Evolutionary conservation across 2,113 vertebrate species (phyloP).

Genomic region (Hepsetus odoe): DNA sequence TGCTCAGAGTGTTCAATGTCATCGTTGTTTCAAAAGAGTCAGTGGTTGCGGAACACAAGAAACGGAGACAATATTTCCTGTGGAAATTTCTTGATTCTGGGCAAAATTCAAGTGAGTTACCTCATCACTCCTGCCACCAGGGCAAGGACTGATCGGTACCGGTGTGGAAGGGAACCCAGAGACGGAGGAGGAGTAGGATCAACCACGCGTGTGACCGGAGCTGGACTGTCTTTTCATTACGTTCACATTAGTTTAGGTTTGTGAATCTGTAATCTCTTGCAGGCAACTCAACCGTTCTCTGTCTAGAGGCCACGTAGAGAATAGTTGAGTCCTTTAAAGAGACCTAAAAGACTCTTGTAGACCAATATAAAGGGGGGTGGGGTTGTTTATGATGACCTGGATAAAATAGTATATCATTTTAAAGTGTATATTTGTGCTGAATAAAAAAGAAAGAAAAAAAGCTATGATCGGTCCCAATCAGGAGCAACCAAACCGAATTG

Average conservation of each 20-base stretch:
- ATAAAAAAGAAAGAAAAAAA: neutral
- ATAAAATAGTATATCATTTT: slow-evolving; percentile 32
- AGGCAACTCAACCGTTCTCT: slow-evolving; percentile 74
- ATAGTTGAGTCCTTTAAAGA: slow-evolving; percentile 42
- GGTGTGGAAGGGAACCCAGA: slow-evolving; percentile 47
- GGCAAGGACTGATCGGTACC: slow-evolving; percentile 78
- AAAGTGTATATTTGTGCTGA: slow-evolving; percentile 43
- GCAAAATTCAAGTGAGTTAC: slow-evolving; percentile 92
- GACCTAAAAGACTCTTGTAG: slow-evolving; percentile 40
- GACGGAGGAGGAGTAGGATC: slow-evolving; percentile 65
- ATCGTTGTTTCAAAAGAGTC: slow-evolving; percentile 83
- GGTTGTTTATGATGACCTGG: slow-evolving; percentile 18
- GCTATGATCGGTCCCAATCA: neutral
- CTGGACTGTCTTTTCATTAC: slow-evolving; percentile 77
- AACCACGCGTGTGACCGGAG: slow-evolving; percentile 75
- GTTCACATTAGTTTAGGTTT: slow-evolving; percentile 76
- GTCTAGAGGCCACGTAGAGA: slow-evolving; percentile 55
- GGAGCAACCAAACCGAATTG: neutral
- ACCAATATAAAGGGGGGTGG: slow-evolving; percentile 15
- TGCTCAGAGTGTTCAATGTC: slow-evolving; percentile 87
- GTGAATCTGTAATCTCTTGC: slow-evolving; percentile 78
- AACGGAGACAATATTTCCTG: slow-evolving; percentile 91
- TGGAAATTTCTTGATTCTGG: slow-evolving; percentile 98
- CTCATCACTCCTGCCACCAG: slow-evolving; percentile 91
- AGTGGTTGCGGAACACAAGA: slow-evolving; percentile 80